These are phyloP conservation scores for Acipenser ruthenus DNA, from an alignment of 2,797 vertebrate species.

Conservation along the genomic window DNA sequence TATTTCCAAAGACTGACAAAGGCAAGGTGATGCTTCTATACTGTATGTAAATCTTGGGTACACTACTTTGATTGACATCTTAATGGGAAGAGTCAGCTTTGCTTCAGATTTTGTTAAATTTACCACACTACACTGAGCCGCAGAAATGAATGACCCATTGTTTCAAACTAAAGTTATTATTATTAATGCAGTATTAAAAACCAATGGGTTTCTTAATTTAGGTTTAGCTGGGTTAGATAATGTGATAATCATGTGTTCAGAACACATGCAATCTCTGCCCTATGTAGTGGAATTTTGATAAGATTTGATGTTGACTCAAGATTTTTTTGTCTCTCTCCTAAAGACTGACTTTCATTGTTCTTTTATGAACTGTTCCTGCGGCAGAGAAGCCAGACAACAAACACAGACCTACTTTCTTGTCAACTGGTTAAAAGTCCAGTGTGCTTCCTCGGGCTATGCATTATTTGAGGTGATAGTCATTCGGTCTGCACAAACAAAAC, in stretches of 20 bases:
- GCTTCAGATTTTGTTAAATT: slow-evolving; percentile 4
- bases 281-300: too few relatives aligned
- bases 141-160: neutral
- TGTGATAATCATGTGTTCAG: slow-evolving; percentile 30
- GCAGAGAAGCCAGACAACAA: slow-evolving; percentile 23
- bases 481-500: slow-evolving; percentile 34
- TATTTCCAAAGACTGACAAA: too few relatives aligned
- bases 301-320: too few relatives aligned
- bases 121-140: neutral
- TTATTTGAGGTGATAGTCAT: slow-evolving; percentile 30
- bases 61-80: too few relatives aligned
- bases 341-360: too few relatives aligned
- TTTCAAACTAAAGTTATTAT: neutral
- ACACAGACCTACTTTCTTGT: slow-evolving; percentile 28
- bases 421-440: slow-evolving; percentile 29
- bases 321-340: too few relatives aligned
- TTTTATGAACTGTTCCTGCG: too few relatives aligned
- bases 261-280: slow-evolving; percentile 27
- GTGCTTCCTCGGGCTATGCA: slow-evolving; percentile 32
- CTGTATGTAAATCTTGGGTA: too few relatives aligned
- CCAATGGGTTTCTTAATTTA: too few relatives aligned
- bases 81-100: neutral
- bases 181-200: too few relatives aligned
- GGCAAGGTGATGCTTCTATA: neutral
- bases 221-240: slow-evolving; percentile 4